Evolutionary conservation across 1,140 invertebrate genomes (phyloP).

Genomic region (Zaprionus lachaisei): DNA sequence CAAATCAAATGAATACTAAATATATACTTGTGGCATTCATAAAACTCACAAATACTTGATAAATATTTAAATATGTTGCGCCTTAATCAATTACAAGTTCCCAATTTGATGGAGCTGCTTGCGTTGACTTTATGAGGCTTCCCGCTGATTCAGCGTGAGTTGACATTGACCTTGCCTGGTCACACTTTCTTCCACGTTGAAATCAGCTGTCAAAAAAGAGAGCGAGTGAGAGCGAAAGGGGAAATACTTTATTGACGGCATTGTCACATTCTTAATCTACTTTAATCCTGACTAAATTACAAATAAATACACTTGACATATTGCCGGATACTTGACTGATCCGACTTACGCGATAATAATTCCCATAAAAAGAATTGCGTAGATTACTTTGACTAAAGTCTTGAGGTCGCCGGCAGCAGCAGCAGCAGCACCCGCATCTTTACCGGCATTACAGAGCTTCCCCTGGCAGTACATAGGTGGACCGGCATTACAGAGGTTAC

Average conservation of each 20-base stretch:
- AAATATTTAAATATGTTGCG: slow-evolving; percentile 69
- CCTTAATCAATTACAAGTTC: slow-evolving; percentile 75
- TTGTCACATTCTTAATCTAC: background rate
- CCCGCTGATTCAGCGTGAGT: slow-evolving; percentile 30
- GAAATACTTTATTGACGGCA: slow-evolving; percentile 3
- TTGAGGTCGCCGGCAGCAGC: slow-evolving; percentile 11
- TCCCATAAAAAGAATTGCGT: slow-evolving; percentile 13
- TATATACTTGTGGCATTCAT: slow-evolving; percentile 54
- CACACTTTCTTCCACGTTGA: slow-evolving; percentile 26
- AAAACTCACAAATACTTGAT: slow-evolving; percentile 75
- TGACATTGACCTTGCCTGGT: slow-evolving; percentile 37
- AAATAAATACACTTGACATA: background rate
- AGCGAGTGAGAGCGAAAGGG: slow-evolving; percentile 4
- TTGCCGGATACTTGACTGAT: slow-evolving; percentile 1
- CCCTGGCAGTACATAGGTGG: background rate
- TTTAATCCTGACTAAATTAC: slow-evolving; percentile 3
- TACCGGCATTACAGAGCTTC: slow-evolving; percentile 48
- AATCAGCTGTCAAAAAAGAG: background rate
- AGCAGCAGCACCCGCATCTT: background rate
- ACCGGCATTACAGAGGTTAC: slow-evolving; percentile 50
- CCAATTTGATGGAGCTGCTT: slow-evolving; percentile 42
- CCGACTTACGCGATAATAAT: slow-evolving; percentile 4
- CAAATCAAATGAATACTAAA: slow-evolving; percentile 20
- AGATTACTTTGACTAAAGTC: background rate
- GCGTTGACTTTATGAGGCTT: slow-evolving; percentile 21